Conservation (phyloP, 2,113 vertebrate species). For the Galemys pyrenaicus region DNA sequence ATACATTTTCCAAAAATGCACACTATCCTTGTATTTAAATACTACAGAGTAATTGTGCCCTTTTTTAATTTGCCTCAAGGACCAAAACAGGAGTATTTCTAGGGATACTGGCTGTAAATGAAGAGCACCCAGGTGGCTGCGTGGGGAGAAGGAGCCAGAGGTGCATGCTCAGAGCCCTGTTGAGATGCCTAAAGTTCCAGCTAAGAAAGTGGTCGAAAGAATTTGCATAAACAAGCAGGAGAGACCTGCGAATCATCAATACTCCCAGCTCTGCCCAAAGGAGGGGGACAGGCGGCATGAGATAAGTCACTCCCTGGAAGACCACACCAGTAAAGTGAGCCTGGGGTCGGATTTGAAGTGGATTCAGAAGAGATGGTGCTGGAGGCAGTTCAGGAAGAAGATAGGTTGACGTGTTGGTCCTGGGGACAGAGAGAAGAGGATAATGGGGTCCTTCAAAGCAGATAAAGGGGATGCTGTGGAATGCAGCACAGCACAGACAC, state of each 20-base stretch:
- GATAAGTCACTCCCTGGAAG: background rate
- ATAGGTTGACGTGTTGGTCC: fast-evolving
- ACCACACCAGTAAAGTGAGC: fast-evolving
- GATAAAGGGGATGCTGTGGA: background rate
- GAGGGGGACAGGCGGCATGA: fast-evolving
- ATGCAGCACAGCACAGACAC: background rate
- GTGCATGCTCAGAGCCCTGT: background rate
- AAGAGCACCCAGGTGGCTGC: background rate
- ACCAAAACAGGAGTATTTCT: background rate
- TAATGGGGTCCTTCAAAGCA: fast-evolving
- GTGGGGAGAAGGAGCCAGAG: background rate
- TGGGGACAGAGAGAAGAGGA: background rate
- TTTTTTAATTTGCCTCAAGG: background rate
- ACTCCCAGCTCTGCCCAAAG: fast-evolving
- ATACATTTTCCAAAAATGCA: background rate
- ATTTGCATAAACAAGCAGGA: background rate
- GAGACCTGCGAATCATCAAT: fast-evolving
- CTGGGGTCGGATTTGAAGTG: background rate
- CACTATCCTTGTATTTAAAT: background rate
- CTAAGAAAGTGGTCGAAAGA: background rate
- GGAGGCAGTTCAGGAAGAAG: background rate
- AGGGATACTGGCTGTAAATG: background rate
- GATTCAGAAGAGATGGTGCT: fast-evolving
- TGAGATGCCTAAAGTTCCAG: fast-evolving
- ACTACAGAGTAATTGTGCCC: background rate